Evolutionary conservation across 1,140 invertebrate species (phyloP).

Genomic region (Thaumetopoea pityocampa): DNA sequence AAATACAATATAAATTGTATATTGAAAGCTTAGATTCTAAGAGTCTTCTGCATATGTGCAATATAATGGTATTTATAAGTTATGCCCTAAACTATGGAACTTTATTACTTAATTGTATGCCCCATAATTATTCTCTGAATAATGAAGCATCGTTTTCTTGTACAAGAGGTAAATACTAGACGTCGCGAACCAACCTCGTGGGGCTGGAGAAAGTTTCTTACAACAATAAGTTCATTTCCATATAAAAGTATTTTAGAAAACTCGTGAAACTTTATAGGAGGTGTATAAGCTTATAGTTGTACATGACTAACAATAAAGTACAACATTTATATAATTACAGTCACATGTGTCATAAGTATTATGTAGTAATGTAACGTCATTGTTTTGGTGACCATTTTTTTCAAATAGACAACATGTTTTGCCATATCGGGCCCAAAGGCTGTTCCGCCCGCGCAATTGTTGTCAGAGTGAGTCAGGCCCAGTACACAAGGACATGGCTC

Average conservation of each 20-base stretch:
- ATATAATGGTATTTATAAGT: too few species aligned
- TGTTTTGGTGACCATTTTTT: conserved; percentile 2
- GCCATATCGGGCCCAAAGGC: conserved; percentile 51
- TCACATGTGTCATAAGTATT: too few species aligned
- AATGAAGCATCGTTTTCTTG: too few species aligned
- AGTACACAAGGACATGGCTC: conserved; percentile 63
- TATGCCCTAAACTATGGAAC: too few species aligned
- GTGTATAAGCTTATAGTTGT: too few species aligned
- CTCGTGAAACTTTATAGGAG: too few species aligned
- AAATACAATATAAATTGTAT: conserved; percentile 8
- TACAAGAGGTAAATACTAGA: neutral
- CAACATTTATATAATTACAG: too few species aligned
- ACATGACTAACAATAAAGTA: too few species aligned
- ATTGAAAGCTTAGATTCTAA: conserved; percentile 8
- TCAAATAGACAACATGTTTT: conserved; percentile 21
- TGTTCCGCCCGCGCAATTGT: conserved; percentile 57
- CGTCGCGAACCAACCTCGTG: conserved; percentile 1
- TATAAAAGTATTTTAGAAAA: too few species aligned
- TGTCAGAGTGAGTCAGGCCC: conserved; percentile 65
- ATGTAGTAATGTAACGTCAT: neutral
- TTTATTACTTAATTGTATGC: too few species aligned
- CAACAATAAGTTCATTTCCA: conserved; percentile 9
- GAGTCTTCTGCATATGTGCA: too few species aligned
- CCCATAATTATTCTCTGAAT: too few species aligned
- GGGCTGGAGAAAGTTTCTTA: conserved; percentile 29